Conservation (phyloP, 2,113 vertebrate species). For the Cottus gobio region DNA sequence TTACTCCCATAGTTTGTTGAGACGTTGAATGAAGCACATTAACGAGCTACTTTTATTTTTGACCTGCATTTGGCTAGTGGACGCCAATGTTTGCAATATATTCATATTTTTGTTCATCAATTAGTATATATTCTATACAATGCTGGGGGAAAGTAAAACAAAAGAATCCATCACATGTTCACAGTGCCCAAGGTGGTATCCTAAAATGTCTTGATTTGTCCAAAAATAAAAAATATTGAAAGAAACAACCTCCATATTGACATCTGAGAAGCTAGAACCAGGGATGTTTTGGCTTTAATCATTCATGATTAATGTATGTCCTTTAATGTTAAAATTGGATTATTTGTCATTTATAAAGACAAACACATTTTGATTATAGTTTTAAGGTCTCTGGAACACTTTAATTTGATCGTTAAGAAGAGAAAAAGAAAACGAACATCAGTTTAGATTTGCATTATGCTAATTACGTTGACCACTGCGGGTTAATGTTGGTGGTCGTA, state of each 20-base stretch:
- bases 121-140: background rate
- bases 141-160: background rate
- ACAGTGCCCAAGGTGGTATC: background rate
- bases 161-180: background rate
- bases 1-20: background rate
- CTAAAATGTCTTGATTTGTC: background rate
- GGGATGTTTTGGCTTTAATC: background rate
- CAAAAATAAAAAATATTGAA: background rate
- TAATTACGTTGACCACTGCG: conserved; percentile 22
- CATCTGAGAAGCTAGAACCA: background rate
- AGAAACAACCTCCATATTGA: background rate
- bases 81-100: background rate
- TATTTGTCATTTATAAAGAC: background rate
- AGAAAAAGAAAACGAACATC: conserved; percentile 8
- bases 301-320: too few relatives aligned
- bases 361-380: background rate
- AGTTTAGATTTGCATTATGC: conserved; percentile 27
- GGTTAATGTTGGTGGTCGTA: conserved; percentile 37
- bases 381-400: background rate
- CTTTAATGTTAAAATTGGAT: background rate
- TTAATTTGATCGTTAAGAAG: background rate
- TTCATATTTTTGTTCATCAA: background rate
- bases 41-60: background rate
- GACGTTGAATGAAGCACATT: background rate
- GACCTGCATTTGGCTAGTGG: background rate